Evolutionary conservation across 2,888 invertebrate genomes (phyloP).

Genomic region (Microchrysa polita): DNA sequence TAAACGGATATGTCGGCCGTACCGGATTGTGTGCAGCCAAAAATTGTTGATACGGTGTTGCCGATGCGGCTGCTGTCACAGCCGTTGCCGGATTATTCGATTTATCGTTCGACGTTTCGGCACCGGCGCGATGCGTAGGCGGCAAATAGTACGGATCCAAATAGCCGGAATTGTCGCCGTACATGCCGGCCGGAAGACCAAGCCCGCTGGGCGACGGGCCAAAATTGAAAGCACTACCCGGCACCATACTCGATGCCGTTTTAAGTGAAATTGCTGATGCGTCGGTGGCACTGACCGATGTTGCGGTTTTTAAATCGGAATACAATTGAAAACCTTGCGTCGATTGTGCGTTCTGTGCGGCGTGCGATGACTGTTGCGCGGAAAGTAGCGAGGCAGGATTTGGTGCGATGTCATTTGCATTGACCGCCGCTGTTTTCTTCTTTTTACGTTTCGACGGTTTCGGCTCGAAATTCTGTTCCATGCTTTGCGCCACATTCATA

Average conservation of each 20-base stretch:
- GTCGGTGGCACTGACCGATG: slow-evolving; percentile 54
- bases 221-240: slow-evolving; percentile 87
- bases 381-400: slow-evolving; percentile 58
- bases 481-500: slow-evolving; percentile 51
- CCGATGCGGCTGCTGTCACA: slow-evolving; percentile 64
- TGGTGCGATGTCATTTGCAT: slow-evolving; percentile 29
- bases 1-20: slow-evolving; percentile 71
- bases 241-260: slow-evolving; percentile 74
- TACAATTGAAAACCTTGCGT: slow-evolving; percentile 70
- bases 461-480: slow-evolving; percentile 2
- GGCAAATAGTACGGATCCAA: slow-evolving; percentile 72
- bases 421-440: slow-evolving; percentile 17
- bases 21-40: slow-evolving; percentile 71
- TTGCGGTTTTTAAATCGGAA: slow-evolving; percentile 66
- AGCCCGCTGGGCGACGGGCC: slow-evolving; percentile 74
- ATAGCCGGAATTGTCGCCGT: slow-evolving; percentile 73
- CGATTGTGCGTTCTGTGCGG: slow-evolving; percentile 49
- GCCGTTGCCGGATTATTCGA: slow-evolving; percentile 65
- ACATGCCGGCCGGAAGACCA: slow-evolving; percentile 68
- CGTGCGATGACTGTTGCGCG: slow-evolving; percentile 58
- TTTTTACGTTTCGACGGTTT: slow-evolving; percentile 25
- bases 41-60: slow-evolving; percentile 68
- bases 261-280: slow-evolving; percentile 70
- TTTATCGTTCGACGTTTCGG: slow-evolving; percentile 61
- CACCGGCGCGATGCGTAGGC: slow-evolving; percentile 64